Conservation (phyloP, 35 echinoderm and acorn worm species). For the Lytechinus variegatus region DNA sequence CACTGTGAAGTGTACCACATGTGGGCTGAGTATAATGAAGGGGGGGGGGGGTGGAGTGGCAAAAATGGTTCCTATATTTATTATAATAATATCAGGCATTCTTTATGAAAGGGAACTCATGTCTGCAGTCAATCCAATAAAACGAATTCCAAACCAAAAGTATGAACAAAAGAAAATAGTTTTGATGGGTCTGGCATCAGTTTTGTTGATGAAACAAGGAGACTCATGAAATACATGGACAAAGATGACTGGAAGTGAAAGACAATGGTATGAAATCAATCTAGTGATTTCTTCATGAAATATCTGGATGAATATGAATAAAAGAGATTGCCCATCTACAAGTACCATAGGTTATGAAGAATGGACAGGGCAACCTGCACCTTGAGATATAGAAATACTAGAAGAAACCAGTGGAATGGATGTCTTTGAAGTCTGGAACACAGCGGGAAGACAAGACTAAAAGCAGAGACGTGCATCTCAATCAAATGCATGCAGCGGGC, state of each 20-base stretch:
- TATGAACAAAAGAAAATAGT: too few species aligned
- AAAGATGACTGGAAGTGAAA: neutral
- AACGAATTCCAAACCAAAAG: too few species aligned
- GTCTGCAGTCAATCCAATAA: too few species aligned
- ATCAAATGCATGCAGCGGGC: slow-evolving; percentile 27
- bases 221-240: neutral
- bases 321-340: neutral
- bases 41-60: neutral
- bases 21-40: neutral
- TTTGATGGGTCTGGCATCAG: neutral
- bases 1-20: neutral
- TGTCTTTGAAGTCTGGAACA: neutral
- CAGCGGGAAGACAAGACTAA: slow-evolving; percentile 1
- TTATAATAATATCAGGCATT: too few species aligned
- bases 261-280: neutral
- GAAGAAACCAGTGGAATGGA: neutral
- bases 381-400: neutral
- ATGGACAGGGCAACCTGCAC: neutral
- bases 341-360: neutral
- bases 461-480: slow-evolving; percentile 1
- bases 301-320: too few species aligned
- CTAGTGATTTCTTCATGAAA: too few species aligned
- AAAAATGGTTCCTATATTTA: too few species aligned
- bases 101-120: too few species aligned
- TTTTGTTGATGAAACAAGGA: neutral